phyloP scores from a whole-genome alignment of 2,113 vertebrate genomes.

The Chaetodon auriga region DNA sequence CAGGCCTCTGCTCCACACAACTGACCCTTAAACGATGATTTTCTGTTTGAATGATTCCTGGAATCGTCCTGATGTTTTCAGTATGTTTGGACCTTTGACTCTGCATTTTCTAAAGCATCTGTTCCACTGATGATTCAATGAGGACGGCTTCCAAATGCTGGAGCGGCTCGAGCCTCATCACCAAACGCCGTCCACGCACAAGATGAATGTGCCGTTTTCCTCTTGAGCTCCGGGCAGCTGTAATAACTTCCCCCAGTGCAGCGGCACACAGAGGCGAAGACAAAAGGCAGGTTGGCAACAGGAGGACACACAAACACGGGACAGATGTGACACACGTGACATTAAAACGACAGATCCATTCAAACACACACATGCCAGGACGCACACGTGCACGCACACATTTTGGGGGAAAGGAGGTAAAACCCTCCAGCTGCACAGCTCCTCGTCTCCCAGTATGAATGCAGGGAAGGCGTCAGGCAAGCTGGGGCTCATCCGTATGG shows the following conservation, averaged over 20 bases:
- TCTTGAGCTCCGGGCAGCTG: not conserved
- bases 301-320: not conserved
- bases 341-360: not conserved
- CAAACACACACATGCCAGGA: not conserved
- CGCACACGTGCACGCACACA: not conserved
- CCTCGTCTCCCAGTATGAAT: conserved; percentile 13
- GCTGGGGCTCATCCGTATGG: conserved; percentile 20
- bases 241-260: not conserved
- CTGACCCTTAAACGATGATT: no score
- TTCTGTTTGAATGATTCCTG: no score
- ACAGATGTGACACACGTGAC: not conserved
- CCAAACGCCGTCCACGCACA: no score
- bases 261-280: not conserved
- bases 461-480: conserved; percentile 28
- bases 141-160: no score
- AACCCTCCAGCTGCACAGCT: conserved; percentile 12
- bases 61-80: no score
- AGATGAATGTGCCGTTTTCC: no score
- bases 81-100: no score
- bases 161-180: no score
- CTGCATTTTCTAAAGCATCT: no score
- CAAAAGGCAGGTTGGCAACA: not conserved
- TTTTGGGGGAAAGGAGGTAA: not conserved
- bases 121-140: no score
- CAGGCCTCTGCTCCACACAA: no score